These are phyloP conservation scores for Athalia rosae DNA, from an alignment of 2,888 invertebrate genomes.

Conservation along the genomic window DNA sequence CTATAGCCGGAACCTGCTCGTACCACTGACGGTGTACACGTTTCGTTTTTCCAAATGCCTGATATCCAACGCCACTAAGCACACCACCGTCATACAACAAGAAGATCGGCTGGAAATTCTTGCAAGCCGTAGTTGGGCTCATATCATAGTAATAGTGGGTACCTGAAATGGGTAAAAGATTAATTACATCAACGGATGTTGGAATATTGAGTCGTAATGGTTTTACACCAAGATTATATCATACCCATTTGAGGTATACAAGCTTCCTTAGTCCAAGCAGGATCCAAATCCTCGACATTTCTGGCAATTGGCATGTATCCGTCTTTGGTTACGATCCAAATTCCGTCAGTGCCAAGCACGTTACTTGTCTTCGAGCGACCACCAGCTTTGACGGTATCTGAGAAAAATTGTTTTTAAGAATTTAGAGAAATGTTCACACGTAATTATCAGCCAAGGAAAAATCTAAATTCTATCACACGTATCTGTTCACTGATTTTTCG, in stretches of 20 bases:
- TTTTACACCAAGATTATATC: not conserved
- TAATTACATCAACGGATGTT: not conserved
- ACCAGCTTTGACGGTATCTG: constrained; percentile 18
- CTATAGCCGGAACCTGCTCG: constrained; percentile 49
- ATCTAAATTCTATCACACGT: no score
- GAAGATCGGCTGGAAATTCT: constrained; percentile 52
- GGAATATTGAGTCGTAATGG: no score
- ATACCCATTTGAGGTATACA: constrained; percentile 31
- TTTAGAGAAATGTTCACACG: not conserved
- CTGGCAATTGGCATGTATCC: constrained; percentile 11
- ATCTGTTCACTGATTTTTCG: not conserved
- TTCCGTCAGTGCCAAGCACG: constrained; percentile 14
- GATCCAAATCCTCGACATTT: not conserved
- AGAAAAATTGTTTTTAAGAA: not conserved
- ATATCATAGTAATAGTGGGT: constrained; percentile 57
- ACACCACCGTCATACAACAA: constrained; percentile 49
- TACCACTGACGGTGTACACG: constrained; percentile 50
- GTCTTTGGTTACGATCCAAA: constrained; percentile 25
- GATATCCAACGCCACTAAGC: constrained; percentile 53
- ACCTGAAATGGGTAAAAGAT: constrained; percentile 46
- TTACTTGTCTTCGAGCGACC: not conserved
- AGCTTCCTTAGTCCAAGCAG: not conserved
- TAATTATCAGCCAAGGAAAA: no score
- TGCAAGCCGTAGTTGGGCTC: constrained; percentile 48
- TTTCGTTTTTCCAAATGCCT: constrained; percentile 50